Percentiles rank a stretch among this genome's conserved stretches.
These are phyloP conservation scores for Wasmannia auropunctata DNA, from an alignment of 1,140 invertebrate species.

Conservation along the genomic window DNA sequence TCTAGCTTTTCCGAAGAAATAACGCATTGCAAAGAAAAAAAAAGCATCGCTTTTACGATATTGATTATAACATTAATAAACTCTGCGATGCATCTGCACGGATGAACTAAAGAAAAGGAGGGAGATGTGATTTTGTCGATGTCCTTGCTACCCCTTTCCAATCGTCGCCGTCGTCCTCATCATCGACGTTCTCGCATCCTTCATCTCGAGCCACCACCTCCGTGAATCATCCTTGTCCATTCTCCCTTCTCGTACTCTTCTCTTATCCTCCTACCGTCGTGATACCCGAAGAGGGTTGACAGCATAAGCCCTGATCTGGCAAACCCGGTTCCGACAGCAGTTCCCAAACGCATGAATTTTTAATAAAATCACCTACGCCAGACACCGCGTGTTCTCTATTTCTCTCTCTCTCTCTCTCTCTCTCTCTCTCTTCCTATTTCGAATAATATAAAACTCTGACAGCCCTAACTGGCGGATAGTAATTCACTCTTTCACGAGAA, in stretches of 20 bases:
- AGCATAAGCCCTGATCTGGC: slow-evolving; percentile 65
- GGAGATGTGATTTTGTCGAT: not conserved
- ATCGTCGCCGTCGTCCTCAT: slow-evolving; percentile 10
- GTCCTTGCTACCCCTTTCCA: not conserved
- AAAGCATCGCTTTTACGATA: not conserved
- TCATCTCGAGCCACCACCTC: slow-evolving; percentile 13
- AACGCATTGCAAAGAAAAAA: not conserved
- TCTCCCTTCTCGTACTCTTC: not conserved
- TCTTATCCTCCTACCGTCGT: slow-evolving; percentile 50
- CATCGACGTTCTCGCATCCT: slow-evolving; percentile 49
- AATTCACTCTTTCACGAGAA: not conserved
- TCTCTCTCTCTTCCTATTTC: not conserved
- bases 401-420: not conserved
- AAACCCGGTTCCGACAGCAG: slow-evolving; percentile 66
- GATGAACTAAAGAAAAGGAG: not conserved
- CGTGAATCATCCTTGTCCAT: slow-evolving; percentile 49
- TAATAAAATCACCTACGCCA: slow-evolving; percentile 74
- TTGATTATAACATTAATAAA: slow-evolving; percentile 6
- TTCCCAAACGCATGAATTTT: slow-evolving; percentile 76
- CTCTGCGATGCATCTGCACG: not conserved
- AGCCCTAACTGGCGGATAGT: not conserved
- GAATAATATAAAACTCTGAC: slow-evolving; percentile 6
- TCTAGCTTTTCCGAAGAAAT: not conserved
- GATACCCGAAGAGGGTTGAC: slow-evolving; percentile 73
- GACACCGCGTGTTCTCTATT: slow-evolving; percentile 31